Base-by-base conservation (phyloP, 1,140 invertebrate species). In the Sycophila sp. region DNA sequence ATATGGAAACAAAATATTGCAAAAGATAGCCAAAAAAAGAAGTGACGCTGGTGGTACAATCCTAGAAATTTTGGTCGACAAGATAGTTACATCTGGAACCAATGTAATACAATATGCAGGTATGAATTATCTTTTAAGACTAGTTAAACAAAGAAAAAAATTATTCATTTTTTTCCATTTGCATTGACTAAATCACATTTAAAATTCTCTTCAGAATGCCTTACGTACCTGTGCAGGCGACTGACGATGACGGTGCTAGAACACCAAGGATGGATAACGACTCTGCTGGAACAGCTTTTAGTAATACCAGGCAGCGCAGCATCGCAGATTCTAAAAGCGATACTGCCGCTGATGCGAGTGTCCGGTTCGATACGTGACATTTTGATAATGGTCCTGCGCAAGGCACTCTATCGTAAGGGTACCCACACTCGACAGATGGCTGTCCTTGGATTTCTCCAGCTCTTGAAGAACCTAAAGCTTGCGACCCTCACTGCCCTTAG, bases 371-470 rank as follows among this genome's bases (percentile, higher is more conserved):
- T 90, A 62, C 77, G 87, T 69, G 88, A 90, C 67, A 81, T 84
- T 49, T 78, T 90, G 38, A 85, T 89, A n/a, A 74, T 90, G 55
- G 79, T 87, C n/a, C 78, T 90, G 11, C 81, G 88, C 28, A 90
- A 90, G 81, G 85, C 86, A 11, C 78, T 90, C 0, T 89, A 89
- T 73, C 85, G 85, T 13, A 87, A 87, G 82, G 83, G 84, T 69
- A 78, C 80, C 10, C 76, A 82, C 51, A 87, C 84, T 8, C 81
- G 89, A 49, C 81, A 87, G 78, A 87, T 90, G 78, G 88, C 89
- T 4, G 86, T 90, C 0, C 80, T 77, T 38, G 89, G 89, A 4
- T 89, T 89, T 73, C 73, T 90, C 3, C 85, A 88, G 53, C 71
- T 90, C 13, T 75, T 90, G 40, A 88, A 85, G 64, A 85, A 86